phyloP scores from a whole-genome alignment of 2,888 invertebrate genomes.

The Drosophila ustulata region DNA sequence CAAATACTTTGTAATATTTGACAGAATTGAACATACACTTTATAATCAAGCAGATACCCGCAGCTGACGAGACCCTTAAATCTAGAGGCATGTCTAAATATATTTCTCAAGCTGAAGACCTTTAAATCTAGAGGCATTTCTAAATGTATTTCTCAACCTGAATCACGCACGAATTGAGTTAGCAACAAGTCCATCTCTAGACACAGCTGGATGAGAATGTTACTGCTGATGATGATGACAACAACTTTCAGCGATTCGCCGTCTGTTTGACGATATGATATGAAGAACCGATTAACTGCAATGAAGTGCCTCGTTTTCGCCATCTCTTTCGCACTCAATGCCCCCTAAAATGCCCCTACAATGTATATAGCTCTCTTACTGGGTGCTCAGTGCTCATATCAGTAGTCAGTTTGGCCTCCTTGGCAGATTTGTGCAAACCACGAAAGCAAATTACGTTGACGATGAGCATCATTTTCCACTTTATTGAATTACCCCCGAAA shows the following conservation, averaged over 20 bases:
- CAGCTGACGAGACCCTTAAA: not conserved
- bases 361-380: not conserved
- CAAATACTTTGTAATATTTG: not conserved
- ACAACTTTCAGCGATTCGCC: conserved; percentile 52
- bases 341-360: not conserved
- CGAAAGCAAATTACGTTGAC: conserved; percentile 81
- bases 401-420: conserved; percentile 46
- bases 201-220: conserved; percentile 36
- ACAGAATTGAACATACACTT: not conserved
- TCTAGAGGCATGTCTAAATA: conserved; percentile 1
- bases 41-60: not conserved
- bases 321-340: not conserved
- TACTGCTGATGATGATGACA: conserved; percentile 28
- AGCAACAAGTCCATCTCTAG: conserved; percentile 39
- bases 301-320: conserved; percentile 53
- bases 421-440: conserved; percentile 69
- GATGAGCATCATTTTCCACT: conserved; percentile 81
- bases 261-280: conserved; percentile 68
- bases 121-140: not conserved
- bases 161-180: conserved; percentile 14
- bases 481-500: conserved; percentile 75
- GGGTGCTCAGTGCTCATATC: conserved; percentile 21
- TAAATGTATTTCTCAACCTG: not conserved
- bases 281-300: conserved; percentile 80
- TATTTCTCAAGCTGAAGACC: not conserved